Percentiles rank a stretch among this genome's conserved stretches.
Evolutionary conservation across 2,113 vertebrate species (phyloP).

Genomic region (Dolichotis patagonum): DNA sequence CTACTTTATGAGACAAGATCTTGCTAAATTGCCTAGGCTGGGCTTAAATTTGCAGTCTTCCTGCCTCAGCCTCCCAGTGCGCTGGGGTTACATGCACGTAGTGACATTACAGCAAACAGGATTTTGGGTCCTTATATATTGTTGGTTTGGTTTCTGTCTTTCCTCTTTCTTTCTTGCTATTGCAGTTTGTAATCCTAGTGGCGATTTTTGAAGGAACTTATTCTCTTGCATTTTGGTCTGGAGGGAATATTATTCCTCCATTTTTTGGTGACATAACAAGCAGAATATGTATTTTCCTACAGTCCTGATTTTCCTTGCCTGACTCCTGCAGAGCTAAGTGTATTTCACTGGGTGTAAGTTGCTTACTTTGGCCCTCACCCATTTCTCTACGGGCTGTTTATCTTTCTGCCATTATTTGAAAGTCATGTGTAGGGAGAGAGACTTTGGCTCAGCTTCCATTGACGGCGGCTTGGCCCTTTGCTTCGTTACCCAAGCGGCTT

Average conservation of each 20-base stretch:
- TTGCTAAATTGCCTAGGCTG: background rate
- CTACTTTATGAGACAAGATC: background rate
- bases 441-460: background rate
- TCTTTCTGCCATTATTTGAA: accelerated
- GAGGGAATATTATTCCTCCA: background rate
- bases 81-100: background rate
- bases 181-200: background rate
- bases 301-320: background rate
- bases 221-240: too few species aligned
- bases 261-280: background rate
- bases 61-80: background rate
- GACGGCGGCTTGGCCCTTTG: accelerated
- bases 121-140: background rate
- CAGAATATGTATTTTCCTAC: background rate
- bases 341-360: background rate
- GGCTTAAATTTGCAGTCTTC: background rate
- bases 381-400: too few species aligned
- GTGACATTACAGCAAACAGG: background rate
- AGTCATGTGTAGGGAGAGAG: accelerated
- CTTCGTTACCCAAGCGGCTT: background rate
- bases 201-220: accelerated
- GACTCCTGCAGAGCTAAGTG: too few species aligned
- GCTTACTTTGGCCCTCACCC: too few species aligned
- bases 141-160: background rate
- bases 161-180: background rate